A percentile compares a stretch with the other conserved stretches of the same genome.
Conservation (phyloP, 1,140 invertebrate genomes). For the Drosophila oshimai region DNA sequence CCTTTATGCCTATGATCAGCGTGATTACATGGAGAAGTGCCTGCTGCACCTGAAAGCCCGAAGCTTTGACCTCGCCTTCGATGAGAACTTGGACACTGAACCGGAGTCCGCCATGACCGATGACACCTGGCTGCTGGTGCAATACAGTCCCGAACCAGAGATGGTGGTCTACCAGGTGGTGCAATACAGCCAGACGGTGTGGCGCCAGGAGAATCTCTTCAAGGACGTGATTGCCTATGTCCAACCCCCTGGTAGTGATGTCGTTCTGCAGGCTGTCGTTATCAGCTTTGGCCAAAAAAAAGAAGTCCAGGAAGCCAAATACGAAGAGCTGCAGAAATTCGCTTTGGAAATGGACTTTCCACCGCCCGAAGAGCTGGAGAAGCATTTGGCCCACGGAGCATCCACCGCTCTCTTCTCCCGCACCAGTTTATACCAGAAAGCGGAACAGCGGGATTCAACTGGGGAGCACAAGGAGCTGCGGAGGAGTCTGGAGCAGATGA, state of each 20-base stretch:
- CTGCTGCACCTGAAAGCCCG: constrained; percentile 52
- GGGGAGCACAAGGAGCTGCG: constrained; percentile 57
- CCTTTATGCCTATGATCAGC: constrained; percentile 50
- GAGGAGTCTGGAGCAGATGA: constrained; percentile 37
- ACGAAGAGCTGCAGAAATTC: constrained; percentile 36
- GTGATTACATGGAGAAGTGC: constrained; percentile 62
- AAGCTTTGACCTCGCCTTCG: constrained; percentile 59
- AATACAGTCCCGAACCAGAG: constrained; percentile 66
- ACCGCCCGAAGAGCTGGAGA: constrained; percentile 17
- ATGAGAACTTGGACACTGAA: constrained; percentile 29
- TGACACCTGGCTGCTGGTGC: constrained; percentile 60
- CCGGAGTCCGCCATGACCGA: constrained; percentile 26
- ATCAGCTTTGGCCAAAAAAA: constrained; percentile 45
- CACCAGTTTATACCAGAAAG: constrained; percentile 45
- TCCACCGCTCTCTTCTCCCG: constrained; percentile 42
- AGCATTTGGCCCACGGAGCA: constrained; percentile 6
- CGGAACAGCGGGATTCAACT: constrained; percentile 47
- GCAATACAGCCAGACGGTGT: constrained; percentile 46
- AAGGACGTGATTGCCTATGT: constrained; percentile 70
- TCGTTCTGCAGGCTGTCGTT: constrained; percentile 58
- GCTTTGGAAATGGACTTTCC: constrained; percentile 49
- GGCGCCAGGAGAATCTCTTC: constrained; percentile 55
- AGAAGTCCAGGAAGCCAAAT: constrained; percentile 22
- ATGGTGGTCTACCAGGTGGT: constrained; percentile 60
- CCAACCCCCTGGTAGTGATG: constrained; percentile 34